Evolutionary conservation across 2,888 invertebrate genomes (phyloP).

Genomic region (Pyrocoelia pectoralis): DNA sequence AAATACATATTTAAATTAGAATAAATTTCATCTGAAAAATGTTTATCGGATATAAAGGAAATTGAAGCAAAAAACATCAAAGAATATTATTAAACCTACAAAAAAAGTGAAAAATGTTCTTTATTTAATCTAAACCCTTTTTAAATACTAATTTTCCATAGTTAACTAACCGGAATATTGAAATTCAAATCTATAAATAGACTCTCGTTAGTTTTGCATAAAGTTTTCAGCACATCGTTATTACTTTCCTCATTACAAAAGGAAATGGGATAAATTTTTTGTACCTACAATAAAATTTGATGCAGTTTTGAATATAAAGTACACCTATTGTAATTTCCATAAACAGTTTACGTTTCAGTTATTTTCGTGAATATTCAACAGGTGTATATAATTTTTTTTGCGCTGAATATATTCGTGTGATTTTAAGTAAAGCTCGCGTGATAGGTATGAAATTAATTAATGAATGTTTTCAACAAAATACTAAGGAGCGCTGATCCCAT

Average conservation of each 20-base stretch:
- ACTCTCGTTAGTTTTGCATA: background rate
- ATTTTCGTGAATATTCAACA: slow-evolving; percentile 7
- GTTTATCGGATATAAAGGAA: background rate
- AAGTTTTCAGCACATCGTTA: background rate
- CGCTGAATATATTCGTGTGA: slow-evolving; percentile 1
- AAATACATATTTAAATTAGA: background rate
- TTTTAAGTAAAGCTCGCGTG: slow-evolving; percentile 26
- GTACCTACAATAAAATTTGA: background rate
- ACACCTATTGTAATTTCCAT: background rate
- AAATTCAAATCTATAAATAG: too few relatives aligned
- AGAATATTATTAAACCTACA: background rate
- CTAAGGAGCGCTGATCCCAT: slow-evolving; percentile 24
- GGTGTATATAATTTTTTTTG: background rate
- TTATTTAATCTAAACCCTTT: background rate
- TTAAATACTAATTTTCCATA: background rate
- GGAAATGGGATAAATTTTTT: background rate
- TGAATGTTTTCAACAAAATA: slow-evolving; percentile 28
- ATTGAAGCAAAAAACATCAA: background rate
- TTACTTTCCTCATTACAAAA: background rate
- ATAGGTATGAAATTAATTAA: slow-evolving; percentile 29
- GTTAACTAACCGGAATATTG: background rate
- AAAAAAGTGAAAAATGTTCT: background rate
- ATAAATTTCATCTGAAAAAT: background rate
- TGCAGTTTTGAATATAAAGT: background rate
- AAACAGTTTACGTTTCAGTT: background rate